A percentile compares a stretch with the other conserved stretches of the same genome.
Evolutionary conservation across 2,797 vertebrate genomes (phyloP).

Genomic region (Poecilia wingei): DNA sequence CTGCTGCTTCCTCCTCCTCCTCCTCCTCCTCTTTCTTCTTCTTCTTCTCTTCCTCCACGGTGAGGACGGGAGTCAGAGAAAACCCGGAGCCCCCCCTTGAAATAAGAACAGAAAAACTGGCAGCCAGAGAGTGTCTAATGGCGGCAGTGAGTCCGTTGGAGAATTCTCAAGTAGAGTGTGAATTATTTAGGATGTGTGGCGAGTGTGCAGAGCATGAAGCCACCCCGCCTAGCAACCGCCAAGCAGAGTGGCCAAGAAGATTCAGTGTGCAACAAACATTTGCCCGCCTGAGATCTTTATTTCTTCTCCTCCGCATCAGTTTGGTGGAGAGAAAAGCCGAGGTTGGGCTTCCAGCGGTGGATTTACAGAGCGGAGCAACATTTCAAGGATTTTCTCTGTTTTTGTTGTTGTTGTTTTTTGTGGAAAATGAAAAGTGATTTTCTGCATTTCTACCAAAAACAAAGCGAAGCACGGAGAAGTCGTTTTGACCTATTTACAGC

Average conservation of each 20-base stretch:
- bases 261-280: conserved; percentile 52
- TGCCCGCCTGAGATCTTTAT: conserved; percentile 53
- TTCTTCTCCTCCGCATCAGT: conserved; percentile 20
- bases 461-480: conserved; percentile 13
- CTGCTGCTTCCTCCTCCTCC: too few relatives aligned
- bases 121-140: conserved; percentile 75
- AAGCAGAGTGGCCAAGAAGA: conserved; percentile 55
- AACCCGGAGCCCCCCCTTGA: conserved; percentile 36
- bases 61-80: conserved; percentile 47
- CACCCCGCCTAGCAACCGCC: conserved; percentile 59
- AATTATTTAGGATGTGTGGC: conserved; percentile 81
- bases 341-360: background rate
- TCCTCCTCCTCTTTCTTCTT: too few relatives aligned
- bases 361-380: background rate
- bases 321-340: conserved; percentile 16
- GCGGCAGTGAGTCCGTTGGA: conserved; percentile 73
- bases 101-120: conserved; percentile 55
- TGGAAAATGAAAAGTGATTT: background rate
- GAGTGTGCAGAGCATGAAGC: conserved; percentile 70
- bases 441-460: conserved; percentile 4
- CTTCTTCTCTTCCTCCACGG: conserved; percentile 13
- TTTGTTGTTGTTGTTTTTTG: background rate
- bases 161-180: conserved; percentile 80
- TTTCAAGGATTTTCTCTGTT: background rate
- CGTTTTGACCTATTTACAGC: conserved; percentile 64